A percentile compares a stretch with the other conserved stretches of the same genome.
phyloP scores from a whole-genome alignment of 2,888 invertebrate species.

The Eupithecia exiguata region DNA sequence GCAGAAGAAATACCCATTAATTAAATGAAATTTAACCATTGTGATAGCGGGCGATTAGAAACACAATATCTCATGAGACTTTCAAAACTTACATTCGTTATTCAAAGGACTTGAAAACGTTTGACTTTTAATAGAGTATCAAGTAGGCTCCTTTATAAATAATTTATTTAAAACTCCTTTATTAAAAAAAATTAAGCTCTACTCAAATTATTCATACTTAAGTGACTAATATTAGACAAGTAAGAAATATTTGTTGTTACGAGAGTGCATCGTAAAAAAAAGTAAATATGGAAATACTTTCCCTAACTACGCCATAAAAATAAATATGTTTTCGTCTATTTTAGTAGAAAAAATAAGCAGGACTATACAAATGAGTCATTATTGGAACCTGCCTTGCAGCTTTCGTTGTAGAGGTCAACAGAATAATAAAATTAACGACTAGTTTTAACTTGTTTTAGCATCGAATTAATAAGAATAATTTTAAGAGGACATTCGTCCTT shows the following conservation, averaged over 20 bases:
- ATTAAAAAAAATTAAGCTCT: not conserved
- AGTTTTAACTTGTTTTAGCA: slow-evolving; percentile 35
- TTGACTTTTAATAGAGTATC: not conserved
- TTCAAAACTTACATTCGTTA: not conserved
- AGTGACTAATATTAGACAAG: not conserved
- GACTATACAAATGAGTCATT: slow-evolving; percentile 24
- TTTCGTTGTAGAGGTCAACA: slow-evolving; percentile 54
- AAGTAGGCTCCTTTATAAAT: too few species aligned
- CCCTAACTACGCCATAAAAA: not conserved
- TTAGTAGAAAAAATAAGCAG: not conserved
- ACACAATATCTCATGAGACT: not conserved
- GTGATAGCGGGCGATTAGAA: not conserved
- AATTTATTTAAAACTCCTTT: too few species aligned
- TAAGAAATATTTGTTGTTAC: not conserved
- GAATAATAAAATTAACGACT: slow-evolving; percentile 41
- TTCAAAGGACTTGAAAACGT: not conserved
- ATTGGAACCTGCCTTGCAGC: slow-evolving; percentile 48
- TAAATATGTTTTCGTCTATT: not conserved
- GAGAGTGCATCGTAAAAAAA: not conserved
- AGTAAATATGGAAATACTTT: not conserved
- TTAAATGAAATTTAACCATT: not conserved
- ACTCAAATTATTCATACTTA: not conserved
- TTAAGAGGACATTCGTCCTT: not conserved
- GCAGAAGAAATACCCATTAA: too few species aligned
- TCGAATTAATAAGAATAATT: slow-evolving; percentile 6